These are phyloP conservation scores for Spongilla lacustris DNA, from an alignment of 37 sponge, comb jelly and placozoan genomes.

Conservation along the genomic window DNA sequence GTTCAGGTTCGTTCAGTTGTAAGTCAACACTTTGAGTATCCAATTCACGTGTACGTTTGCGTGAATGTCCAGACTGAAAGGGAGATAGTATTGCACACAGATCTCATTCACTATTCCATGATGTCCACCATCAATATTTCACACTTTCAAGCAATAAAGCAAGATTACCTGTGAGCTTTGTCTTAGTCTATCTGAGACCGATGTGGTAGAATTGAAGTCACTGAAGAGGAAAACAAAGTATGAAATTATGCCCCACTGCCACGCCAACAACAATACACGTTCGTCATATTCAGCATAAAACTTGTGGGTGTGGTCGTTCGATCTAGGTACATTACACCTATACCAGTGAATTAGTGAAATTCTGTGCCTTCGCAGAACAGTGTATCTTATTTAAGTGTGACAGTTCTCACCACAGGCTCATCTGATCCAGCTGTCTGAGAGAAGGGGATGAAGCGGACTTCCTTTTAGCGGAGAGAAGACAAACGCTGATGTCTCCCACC, in stretches of 20 bases:
- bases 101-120: too few relatives aligned
- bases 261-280: not conserved
- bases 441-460: constrained; percentile 50
- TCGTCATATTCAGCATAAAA: not conserved
- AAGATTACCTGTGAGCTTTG: not conserved
- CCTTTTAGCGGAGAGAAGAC: constrained; percentile 33
- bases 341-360: not conserved
- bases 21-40: not conserved
- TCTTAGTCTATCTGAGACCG: not conserved
- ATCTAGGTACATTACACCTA: not conserved
- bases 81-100: not conserved
- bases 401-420: constrained; percentile 54
- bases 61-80: not conserved
- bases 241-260: not conserved
- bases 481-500: constrained; percentile 42
- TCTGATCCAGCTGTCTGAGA: constrained; percentile 50
- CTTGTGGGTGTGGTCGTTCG: not conserved
- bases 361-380: not conserved
- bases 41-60: not conserved
- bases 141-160: not conserved
- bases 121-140: not conserved
- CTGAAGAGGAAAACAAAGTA: not conserved
- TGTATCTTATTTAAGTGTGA: not conserved
- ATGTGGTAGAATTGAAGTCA: not conserved
- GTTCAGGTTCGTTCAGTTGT: constrained; percentile 28